Percentiles rank a stretch among this genome's conserved stretches.
phyloP scores from a whole-genome alignment of 2,797 vertebrate species.

The Sebastes minor region DNA sequence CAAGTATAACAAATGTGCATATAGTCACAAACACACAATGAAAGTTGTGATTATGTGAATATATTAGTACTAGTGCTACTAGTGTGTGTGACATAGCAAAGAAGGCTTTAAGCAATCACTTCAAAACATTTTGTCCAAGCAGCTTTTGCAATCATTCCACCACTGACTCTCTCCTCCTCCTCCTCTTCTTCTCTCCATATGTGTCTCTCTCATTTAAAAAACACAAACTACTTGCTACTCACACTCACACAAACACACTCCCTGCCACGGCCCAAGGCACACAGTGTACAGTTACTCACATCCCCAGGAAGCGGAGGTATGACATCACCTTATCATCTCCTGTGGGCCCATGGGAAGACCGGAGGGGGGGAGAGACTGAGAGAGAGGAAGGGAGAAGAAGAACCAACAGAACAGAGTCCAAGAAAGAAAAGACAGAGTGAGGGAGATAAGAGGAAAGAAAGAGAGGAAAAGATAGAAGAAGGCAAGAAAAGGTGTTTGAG shows the following conservation, averaged over 20 bases:
- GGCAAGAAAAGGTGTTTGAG: conserved; percentile 1
- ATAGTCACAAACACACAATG: neutral
- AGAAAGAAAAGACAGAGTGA: neutral
- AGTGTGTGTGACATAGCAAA: neutral
- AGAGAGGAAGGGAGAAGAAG: neutral
- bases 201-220: conserved; percentile 39
- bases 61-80: neutral
- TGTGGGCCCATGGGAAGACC: conserved; percentile 63
- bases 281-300: conserved; percentile 81
- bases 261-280: conserved; percentile 55
- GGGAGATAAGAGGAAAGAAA: neutral
- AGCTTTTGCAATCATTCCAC: conserved; percentile 27
- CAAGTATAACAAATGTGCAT: neutral
- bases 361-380: conserved; percentile 22
- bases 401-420: neutral
- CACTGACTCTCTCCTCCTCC: conserved; percentile 11
- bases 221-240: conserved; percentile 31
- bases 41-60: neutral
- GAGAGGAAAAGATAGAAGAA: neutral
- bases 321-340: conserved; percentile 84
- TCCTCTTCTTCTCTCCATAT: conserved; percentile 19
- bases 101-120: neutral
- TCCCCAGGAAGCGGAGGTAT: conserved; percentile 82
- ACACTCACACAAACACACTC: conserved; percentile 33
- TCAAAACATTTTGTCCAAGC: conserved; percentile 17